Evolutionary conservation across 2,797 vertebrate species (phyloP).

Genomic region (Pelodytes ibericus): DNA sequence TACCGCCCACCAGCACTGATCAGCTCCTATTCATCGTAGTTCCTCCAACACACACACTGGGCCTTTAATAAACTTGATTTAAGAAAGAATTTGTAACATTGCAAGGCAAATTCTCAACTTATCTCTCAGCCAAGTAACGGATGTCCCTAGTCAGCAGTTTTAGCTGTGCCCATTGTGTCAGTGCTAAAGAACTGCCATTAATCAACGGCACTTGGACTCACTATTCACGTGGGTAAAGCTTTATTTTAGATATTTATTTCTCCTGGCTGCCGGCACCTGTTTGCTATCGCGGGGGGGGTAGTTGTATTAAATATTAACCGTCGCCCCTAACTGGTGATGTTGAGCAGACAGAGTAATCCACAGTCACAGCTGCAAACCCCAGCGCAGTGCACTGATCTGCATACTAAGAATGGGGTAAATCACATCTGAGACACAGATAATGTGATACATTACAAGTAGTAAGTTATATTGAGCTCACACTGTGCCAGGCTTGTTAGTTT

Average conservation of each 20-base stretch:
- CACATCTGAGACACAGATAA: no score
- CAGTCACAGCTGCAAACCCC: neutral
- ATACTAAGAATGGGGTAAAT: neutral
- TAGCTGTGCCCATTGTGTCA: conserved; percentile 25
- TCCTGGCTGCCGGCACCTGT: neutral
- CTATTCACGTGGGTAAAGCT: neutral
- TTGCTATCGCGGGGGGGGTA: neutral
- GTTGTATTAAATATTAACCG: neutral
- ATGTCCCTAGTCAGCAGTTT: conserved; percentile 27
- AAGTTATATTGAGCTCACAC: conserved; percentile 4
- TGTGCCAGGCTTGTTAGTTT: conserved; percentile 14
- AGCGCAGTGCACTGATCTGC: neutral
- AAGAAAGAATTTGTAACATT: neutral
- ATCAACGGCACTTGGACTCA: conserved; percentile 3
- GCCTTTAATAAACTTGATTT: conserved; percentile 1
- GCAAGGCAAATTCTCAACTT: conserved; percentile 15
- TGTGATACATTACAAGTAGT: conserved; percentile 28
- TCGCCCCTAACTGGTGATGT: neutral
- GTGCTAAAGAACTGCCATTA: conserved; percentile 8
- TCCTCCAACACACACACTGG: neutral
- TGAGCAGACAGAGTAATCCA: neutral
- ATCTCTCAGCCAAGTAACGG: neutral
- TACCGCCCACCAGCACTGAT: no score
- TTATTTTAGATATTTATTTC: neutral
- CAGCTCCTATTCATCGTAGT: no score